A percentile compares a stretch with the other conserved stretches of the same genome.
phyloP scores from a whole-genome alignment of 2,113 vertebrate species.

The Trogon melanurus region DNA sequence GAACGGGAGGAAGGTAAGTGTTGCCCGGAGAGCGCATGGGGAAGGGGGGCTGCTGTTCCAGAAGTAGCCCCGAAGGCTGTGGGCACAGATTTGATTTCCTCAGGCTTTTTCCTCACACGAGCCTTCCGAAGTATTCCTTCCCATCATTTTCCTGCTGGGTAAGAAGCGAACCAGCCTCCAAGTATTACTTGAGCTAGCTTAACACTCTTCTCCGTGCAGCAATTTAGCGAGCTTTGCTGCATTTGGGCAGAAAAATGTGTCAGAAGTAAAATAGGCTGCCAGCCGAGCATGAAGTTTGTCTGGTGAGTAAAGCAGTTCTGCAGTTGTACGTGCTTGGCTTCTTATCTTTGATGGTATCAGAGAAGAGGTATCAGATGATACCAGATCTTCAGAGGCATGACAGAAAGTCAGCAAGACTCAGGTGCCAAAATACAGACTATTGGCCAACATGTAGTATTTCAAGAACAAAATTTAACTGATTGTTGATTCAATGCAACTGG shows the following conservation, averaged over 20 bases:
- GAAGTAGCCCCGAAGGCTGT: neutral
- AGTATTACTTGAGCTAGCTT: neutral
- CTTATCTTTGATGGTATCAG: neutral
- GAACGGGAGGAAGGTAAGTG: constrained; percentile 60
- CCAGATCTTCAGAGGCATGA: neutral
- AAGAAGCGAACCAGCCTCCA: no score
- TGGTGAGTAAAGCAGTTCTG: neutral
- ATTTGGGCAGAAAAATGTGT: fast-evolving
- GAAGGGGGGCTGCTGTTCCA: neutral
- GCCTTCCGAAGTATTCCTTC: neutral
- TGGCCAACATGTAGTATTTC: neutral
- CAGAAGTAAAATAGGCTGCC: neutral
- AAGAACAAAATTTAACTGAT: neutral
- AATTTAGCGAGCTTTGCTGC: neutral
- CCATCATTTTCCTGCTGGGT: neutral
- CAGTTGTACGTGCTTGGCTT: neutral
- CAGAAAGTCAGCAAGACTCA: neutral
- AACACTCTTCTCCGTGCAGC: neutral
- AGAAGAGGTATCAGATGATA: neutral
- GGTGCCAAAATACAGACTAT: neutral
- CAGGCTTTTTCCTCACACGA: neutral
- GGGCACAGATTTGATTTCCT: neutral
- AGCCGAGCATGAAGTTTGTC: neutral
- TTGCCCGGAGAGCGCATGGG: neutral
- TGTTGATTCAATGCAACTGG: neutral